These are phyloP conservation scores for Orthonevra nobilis DNA, from an alignment of 2,888 invertebrate species.

Conservation along the genomic window DNA sequence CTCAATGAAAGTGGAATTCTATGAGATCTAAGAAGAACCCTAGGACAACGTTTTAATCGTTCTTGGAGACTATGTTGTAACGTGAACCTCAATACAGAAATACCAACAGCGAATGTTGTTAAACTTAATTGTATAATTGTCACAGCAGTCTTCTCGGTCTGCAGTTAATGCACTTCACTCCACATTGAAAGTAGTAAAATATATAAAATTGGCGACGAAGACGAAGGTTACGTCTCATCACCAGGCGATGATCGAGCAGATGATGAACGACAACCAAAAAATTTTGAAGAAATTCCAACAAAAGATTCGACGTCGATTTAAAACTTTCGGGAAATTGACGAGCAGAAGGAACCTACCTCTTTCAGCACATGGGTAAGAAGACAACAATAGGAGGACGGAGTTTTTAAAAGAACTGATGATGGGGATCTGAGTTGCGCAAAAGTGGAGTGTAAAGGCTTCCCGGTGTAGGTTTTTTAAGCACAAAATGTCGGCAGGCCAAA, in stretches of 20 bases:
- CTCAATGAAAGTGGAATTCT: too few species aligned
- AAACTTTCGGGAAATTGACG: slow-evolving; percentile 5
- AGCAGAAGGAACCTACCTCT: slow-evolving; percentile 10
- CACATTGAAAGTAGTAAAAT: too few species aligned
- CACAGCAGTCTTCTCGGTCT: too few species aligned
- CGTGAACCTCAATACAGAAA: too few species aligned
- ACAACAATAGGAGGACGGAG: not conserved
- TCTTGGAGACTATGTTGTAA: too few species aligned
- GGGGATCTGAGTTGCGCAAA: not conserved
- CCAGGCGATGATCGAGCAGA: slow-evolving; percentile 1
- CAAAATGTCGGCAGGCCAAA: slow-evolving; percentile 6
- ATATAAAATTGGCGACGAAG: not conserved
- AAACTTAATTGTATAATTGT: too few species aligned
- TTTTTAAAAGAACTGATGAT: not conserved
- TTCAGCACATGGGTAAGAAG: not conserved
- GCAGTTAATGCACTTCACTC: too few species aligned
- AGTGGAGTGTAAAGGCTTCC: slow-evolving; percentile 2
- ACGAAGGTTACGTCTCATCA: too few species aligned
- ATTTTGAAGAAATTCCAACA: not conserved
- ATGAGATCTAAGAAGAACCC: too few species aligned
- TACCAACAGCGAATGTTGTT: too few species aligned
- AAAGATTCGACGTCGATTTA: slow-evolving; percentile 5
- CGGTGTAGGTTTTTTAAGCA: slow-evolving; percentile 1
- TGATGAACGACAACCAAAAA: not conserved
- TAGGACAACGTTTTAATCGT: too few species aligned